Base-by-base conservation (phyloP, 2,113 vertebrate genomes). In the Gracilinanus agilis region DNA sequence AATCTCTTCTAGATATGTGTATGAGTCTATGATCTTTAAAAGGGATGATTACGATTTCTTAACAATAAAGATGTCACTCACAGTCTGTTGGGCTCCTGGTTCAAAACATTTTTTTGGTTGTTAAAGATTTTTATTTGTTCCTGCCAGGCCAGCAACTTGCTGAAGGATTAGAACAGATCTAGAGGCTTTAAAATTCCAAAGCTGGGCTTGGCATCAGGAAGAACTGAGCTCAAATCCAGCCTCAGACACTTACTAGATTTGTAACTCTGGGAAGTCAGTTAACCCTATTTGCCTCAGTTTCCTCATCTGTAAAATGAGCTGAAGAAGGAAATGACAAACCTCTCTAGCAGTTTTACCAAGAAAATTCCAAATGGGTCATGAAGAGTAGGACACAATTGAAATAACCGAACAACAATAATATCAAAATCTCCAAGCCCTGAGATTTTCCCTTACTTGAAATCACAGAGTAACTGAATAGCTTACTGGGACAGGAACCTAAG, bases 41-140 rank as follows among this genome's bases (percentile, higher is more conserved):
- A n/a, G n/a, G 61, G 13, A 34, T 75, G 61, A 44, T 34, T 55
- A 29, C 89, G 61, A 53, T 0, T 89, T 95, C 55, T 53, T 19
- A 67, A 53, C 21, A 23, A 0, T 11, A 94, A 93, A 90, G 54
- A 94, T 96, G 54, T 93, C 90, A 90, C 10, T n/a, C 56, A 27
- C 0, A 93, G 61, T 44, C 40, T 75, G 53, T 1, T 24, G 34
- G 58, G 24, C 24, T 8, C 23, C 9, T 23, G 56, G 55, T 21
- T 40, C 56, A 93, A 56, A 89, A 49, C 29, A 53, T 75, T 29
- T 25, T 53, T 55, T 29, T 54, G 88, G 25, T 44, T 55, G 88
- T 88, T 90, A 54, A n/a, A 44, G 67, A 83, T 83, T 83, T 83
- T 40, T 40, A 83, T 83, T 25, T 40, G 21, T 16, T 40, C 6